Evolutionary conservation across 1,140 invertebrate species (phyloP).

Genomic region (Orius laevigatus): DNA sequence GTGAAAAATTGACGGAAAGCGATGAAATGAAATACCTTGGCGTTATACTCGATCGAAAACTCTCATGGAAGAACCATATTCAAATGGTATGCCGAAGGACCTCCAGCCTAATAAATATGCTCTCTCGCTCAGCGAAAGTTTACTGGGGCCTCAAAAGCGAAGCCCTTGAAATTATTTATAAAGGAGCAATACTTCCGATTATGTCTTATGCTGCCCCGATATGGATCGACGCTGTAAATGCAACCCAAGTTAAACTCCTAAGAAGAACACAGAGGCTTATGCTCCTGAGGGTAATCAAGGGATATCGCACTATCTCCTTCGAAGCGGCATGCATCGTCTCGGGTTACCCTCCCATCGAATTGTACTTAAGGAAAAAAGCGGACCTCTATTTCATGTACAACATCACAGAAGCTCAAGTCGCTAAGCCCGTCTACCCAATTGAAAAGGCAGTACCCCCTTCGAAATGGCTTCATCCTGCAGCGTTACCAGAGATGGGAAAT

Average conservation of each 20-base stretch:
- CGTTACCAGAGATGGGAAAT: background rate
- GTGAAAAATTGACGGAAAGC: background rate
- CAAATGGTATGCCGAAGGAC: background rate
- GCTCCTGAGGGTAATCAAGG: background rate
- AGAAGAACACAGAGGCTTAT: background rate
- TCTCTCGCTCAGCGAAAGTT: background rate
- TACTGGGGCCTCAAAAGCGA: background rate
- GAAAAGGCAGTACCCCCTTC: background rate
- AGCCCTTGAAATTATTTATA: conserved; percentile 1
- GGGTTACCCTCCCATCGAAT: background rate
- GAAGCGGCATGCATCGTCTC: background rate
- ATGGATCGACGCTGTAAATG: background rate
- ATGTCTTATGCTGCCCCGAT: background rate
- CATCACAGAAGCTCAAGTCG: background rate
- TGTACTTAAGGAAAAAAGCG: background rate
- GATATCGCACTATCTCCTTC: background rate
- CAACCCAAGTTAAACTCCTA: background rate
- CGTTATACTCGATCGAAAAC: background rate
- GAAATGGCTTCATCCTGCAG: background rate
- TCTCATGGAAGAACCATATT: no score
- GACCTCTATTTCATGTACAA: background rate
- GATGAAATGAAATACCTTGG: background rate
- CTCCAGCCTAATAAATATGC: background rate
- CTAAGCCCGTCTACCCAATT: background rate
- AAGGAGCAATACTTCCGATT: background rate